Evolutionary conservation across 2,113 vertebrate species (phyloP).

Genomic region (Scartelaos histophorus): DNA sequence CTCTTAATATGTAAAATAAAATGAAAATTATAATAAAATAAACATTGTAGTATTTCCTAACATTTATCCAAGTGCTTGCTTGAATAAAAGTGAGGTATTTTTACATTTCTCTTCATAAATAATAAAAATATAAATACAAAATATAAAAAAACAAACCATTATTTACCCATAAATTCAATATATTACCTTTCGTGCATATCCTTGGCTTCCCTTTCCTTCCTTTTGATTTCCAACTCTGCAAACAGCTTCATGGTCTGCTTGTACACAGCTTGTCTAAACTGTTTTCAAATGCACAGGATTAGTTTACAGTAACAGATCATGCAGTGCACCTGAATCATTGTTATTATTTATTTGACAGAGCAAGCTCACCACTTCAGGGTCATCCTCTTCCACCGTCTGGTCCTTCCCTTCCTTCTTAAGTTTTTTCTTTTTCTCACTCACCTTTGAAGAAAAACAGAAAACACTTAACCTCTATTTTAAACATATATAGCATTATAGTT

Average conservation of each 20-base stretch:
- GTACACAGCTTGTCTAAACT: constrained; percentile 97
- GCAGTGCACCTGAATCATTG: background rate
- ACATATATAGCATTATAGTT: background rate
- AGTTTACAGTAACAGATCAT: background rate
- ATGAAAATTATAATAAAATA: background rate
- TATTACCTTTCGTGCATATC: constrained; percentile 99
- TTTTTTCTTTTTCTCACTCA: constrained; percentile 95
- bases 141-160: background rate
- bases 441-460: constrained; percentile 71
- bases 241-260: constrained; percentile 99
- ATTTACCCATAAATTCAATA: background rate
- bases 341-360: too few species aligned
- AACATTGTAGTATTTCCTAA: too few species aligned
- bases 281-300: constrained; percentile 14
- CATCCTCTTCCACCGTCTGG: constrained; percentile 88
- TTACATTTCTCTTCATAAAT: too few species aligned
- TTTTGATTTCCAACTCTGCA: constrained; percentile 97
- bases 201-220: constrained; percentile 98
- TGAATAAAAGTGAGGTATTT: too few species aligned
- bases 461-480: background rate
- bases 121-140: too few species aligned
- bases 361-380: constrained; percentile 86
- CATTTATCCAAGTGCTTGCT: too few species aligned
- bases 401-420: constrained; percentile 96
- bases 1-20: background rate